A percentile compares a stretch with the other conserved stretches of the same genome.
These are phyloP conservation scores for Lepilemur septentrionalis DNA, from an alignment of 2,797 vertebrate species.

Conservation along the genomic window DNA sequence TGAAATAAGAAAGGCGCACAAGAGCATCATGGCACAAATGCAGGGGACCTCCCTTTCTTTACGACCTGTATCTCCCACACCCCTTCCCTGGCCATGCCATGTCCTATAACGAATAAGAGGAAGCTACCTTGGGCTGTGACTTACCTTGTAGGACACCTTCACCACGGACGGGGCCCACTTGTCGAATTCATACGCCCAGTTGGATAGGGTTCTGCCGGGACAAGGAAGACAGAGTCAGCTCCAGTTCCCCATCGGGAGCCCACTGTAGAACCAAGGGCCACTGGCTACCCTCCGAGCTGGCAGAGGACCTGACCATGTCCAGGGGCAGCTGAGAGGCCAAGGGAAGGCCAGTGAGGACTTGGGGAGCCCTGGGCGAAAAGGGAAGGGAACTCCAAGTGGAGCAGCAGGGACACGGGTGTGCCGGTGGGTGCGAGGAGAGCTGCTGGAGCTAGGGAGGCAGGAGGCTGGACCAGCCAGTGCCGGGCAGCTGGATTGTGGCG, in stretches of 20 bases:
- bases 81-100: rapidly evolving
- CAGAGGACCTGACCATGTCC: rapidly evolving
- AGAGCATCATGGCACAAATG: rapidly evolving
- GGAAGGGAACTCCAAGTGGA: rapidly evolving
- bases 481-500: not conserved
- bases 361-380: too few relatives aligned
- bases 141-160: slow-evolving; percentile 97
- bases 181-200: slow-evolving; percentile 99
- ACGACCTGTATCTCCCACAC: too few relatives aligned
- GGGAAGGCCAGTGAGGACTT: not conserved
- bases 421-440: rapidly evolving
- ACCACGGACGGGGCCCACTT: slow-evolving; percentile 98
- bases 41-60: not conserved
- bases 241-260: too few relatives aligned
- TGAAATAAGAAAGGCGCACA: rapidly evolving
- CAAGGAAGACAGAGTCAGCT: not conserved
- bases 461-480: not conserved
- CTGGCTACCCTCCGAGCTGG: not conserved
- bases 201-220: slow-evolving; percentile 92
- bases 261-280: rapidly evolving
- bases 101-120: too few relatives aligned
- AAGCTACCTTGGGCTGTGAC: not conserved
- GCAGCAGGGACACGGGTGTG: not conserved
- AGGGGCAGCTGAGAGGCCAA: rapidly evolving
- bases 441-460: not conserved